Percentiles rank a stretch among this genome's conserved stretches.
Evolutionary conservation across 1,140 invertebrate genomes (phyloP).

Genomic region (Sarcophaga bullata): DNA sequence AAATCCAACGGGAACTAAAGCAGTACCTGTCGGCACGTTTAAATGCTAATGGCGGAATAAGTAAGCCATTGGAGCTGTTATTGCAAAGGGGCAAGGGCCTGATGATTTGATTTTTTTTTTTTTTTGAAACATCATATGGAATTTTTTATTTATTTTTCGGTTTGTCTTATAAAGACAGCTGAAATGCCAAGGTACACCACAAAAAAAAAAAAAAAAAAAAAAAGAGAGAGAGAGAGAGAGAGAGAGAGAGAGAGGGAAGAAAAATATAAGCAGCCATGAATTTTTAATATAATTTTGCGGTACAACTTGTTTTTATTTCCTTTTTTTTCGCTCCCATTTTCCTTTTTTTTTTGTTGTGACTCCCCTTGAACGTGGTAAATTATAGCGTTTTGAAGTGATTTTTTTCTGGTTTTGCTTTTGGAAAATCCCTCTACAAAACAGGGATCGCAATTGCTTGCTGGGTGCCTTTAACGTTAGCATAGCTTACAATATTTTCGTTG

Average conservation of each 20-base stretch:
- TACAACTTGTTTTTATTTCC: conserved; percentile 9
- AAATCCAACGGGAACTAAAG: background rate
- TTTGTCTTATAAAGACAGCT: too few species aligned
- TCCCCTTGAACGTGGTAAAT: background rate
- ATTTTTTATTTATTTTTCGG: too few species aligned
- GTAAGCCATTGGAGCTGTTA: background rate
- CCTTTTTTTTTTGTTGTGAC: background rate
- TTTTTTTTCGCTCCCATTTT: background rate
- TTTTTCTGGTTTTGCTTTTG: background rate
- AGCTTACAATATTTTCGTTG: conserved; percentile 6
- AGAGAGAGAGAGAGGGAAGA: too few species aligned
- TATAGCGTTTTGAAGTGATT: background rate
- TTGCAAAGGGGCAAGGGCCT: too few species aligned
- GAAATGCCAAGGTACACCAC: too few species aligned
- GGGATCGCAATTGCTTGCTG: background rate
- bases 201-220: too few species aligned
- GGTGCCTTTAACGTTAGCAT: too few species aligned
- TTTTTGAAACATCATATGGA: too few species aligned
- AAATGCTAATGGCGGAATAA: background rate
- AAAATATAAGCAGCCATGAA: conserved; percentile 29
- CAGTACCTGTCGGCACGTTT: background rate
- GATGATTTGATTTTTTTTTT: too few species aligned
- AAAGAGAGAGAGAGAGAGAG: too few species aligned
- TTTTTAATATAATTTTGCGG: conserved; percentile 39
- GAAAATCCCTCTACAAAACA: background rate